Percentiles rank a stretch among this genome's conserved stretches.
Evolutionary conservation across 2,113 vertebrate species (phyloP).

Genomic region (Taurulus bubalis): DNA sequence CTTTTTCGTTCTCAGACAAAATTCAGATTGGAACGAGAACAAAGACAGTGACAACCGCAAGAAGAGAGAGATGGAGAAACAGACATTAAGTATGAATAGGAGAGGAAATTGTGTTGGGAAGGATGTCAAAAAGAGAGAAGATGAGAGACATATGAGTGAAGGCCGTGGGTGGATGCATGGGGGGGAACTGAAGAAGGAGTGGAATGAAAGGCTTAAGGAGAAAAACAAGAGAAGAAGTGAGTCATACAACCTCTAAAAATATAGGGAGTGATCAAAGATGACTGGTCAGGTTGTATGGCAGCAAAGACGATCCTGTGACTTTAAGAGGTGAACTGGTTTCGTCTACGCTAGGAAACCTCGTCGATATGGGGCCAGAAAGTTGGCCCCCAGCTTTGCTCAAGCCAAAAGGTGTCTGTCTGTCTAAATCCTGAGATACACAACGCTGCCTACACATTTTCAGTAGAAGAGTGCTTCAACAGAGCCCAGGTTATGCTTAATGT

Average conservation of each 20-base stretch:
- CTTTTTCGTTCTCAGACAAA: not conserved
- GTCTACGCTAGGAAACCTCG: not conserved
- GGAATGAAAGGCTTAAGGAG: conserved; percentile 1
- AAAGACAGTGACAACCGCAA: not conserved
- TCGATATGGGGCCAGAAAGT: not conserved
- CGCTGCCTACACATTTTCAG: not conserved
- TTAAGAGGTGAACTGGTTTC: not conserved
- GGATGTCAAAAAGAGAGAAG: conserved; percentile 10
- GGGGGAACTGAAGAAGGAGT: not conserved
- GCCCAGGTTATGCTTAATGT: not conserved
- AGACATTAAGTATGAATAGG: not conserved
- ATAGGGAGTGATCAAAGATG: not conserved
- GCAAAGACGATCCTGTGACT: not conserved
- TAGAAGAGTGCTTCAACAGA: conserved; percentile 15
- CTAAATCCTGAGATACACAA: conserved; percentile 11
- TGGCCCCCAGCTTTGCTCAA: conserved; percentile 4
- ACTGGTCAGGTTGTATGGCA: not conserved
- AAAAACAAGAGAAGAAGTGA: conserved; percentile 2
- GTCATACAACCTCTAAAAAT: conserved; percentile 23
- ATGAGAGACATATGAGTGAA: conserved; percentile 11
- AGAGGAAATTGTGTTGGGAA: conserved; percentile 6
- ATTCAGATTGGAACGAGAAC: not conserved
- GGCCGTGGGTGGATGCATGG: conserved; percentile 7
- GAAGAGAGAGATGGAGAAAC: not conserved
- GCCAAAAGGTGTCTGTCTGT: conserved; percentile 2